Conservation (phyloP, 2,797 vertebrate genomes). For the Myiothlypis coronata region DNA sequence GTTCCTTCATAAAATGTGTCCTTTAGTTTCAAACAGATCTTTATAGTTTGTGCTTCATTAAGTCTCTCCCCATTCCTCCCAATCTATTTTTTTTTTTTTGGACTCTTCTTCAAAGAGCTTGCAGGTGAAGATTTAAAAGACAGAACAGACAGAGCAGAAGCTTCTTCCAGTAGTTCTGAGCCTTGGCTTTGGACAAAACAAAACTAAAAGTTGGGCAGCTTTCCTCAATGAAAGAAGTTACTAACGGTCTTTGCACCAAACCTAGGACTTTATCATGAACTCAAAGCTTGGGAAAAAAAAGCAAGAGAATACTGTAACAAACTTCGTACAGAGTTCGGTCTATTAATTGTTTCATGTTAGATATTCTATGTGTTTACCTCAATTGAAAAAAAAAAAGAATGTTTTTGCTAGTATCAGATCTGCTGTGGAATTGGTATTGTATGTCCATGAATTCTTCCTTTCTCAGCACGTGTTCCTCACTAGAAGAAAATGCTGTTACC, state of each 20-base stretch:
- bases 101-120: constrained; percentile 92
- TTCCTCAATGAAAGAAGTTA: constrained; percentile 85
- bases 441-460: constrained; percentile 99
- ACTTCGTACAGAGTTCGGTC: constrained; percentile 99
- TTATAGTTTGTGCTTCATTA: constrained; percentile 91
- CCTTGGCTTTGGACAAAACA: constrained; percentile 88
- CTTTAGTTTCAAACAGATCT: constrained; percentile 89
- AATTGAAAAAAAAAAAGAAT: constrained; percentile 99
- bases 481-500: constrained; percentile 99
- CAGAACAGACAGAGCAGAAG: constrained; percentile 85
- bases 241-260: constrained; percentile 91
- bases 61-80: constrained; percentile 75
- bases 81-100: constrained; percentile 68
- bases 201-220: constrained; percentile 86
- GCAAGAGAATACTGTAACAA: constrained; percentile 99
- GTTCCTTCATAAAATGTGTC: constrained; percentile 91
- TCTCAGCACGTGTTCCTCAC: constrained; percentile 99
- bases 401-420: constrained; percentile 99
- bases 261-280: constrained; percentile 95
- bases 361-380: constrained; percentile 99
- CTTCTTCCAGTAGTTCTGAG: constrained; percentile 87
- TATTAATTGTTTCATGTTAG: constrained; percentile 99
- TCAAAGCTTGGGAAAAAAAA: constrained; percentile 90
- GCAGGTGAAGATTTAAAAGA: constrained; percentile 86
- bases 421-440: constrained; percentile 99